Conservation (phyloP, 2,797 vertebrate species). For the Enteromius afrohamiltoni region DNA sequence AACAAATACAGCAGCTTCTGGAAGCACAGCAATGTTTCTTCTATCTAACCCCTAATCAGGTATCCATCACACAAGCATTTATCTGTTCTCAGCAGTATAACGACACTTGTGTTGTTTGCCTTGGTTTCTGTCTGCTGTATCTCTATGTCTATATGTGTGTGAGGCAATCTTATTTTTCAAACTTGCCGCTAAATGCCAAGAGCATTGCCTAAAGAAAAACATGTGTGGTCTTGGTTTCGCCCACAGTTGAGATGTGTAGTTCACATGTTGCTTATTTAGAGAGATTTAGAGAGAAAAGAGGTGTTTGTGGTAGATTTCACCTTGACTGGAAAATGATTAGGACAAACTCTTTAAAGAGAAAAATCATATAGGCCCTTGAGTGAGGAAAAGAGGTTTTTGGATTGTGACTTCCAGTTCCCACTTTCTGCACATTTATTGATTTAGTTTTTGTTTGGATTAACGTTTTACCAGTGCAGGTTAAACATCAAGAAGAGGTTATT, state of each 20-base stretch:
- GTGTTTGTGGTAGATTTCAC: slow-evolving; percentile 1
- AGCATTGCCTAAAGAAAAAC: slow-evolving; percentile 13
- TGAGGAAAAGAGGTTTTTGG: neutral
- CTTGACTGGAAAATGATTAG: neutral
- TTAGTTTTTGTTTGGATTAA: neutral
- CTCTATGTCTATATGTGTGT: neutral
- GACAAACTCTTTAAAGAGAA: neutral
- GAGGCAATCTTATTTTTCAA: slow-evolving; percentile 12
- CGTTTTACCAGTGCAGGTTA: neutral
- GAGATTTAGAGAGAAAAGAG: slow-evolving; percentile 21
- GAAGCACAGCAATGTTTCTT: slow-evolving; percentile 45
- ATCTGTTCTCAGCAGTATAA: slow-evolving; percentile 22
- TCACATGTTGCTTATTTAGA: slow-evolving; percentile 17
- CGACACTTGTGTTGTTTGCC: neutral
- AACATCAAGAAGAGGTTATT: neutral
- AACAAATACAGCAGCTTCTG: slow-evolving; percentile 16
- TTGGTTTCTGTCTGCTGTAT: slow-evolving; percentile 29
- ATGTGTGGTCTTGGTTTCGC: neutral
- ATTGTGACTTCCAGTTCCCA: neutral
- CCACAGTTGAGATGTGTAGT: neutral
- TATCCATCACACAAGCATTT: slow-evolving; percentile 16
- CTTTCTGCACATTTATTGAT: neutral
- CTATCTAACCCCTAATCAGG: slow-evolving; percentile 8
- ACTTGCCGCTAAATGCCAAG: slow-evolving; percentile 1
- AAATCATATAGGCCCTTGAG: neutral